A percentile compares a stretch with the other conserved stretches of the same genome.
Conservation (phyloP, 2,888 invertebrate species). For the Acrocera orbiculus region DNA sequence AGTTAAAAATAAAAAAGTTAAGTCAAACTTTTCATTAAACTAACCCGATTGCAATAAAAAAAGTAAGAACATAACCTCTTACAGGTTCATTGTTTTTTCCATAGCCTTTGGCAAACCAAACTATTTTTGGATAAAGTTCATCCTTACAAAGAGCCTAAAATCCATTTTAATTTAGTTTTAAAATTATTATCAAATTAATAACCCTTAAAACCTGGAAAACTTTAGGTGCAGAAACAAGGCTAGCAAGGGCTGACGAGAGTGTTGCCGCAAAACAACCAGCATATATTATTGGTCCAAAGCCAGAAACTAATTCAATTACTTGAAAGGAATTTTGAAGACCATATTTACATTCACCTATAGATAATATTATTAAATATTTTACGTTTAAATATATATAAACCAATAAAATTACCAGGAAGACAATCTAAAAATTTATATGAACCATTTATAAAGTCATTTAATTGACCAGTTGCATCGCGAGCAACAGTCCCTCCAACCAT, state of each 20-base stretch:
- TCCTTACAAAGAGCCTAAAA: conserved; percentile 72
- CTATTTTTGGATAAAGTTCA: conserved; percentile 78
- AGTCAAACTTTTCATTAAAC: conserved; percentile 14
- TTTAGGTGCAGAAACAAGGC: conserved; percentile 90
- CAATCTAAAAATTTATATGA: conserved; percentile 40
- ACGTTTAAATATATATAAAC: conserved; percentile 43
- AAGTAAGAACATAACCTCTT: conserved; percentile 82
- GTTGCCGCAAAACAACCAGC: conserved; percentile 97
- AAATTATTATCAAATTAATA: not conserved
- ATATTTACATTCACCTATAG: conserved; percentile 41
- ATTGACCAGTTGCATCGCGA: conserved; percentile 61
- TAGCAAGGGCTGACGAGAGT: conserved; percentile 87
- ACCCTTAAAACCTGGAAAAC: conserved; percentile 51
- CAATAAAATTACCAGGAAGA: conserved; percentile 16
- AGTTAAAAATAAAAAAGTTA: conserved; percentile 1
- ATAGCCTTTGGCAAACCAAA: conserved; percentile 76
- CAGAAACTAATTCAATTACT: conserved; percentile 69
- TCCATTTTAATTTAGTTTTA: not conserved
- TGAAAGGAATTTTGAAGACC: conserved; percentile 32
- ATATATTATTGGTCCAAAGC: conserved; percentile 81
- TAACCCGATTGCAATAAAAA: conserved; percentile 77
- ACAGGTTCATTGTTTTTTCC: conserved; percentile 69
- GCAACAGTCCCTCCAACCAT: conserved; percentile 57
- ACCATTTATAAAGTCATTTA: conserved; percentile 36
- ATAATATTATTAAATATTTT: conserved; percentile 7